A percentile compares a stretch with the other conserved stretches of the same genome.
These are phyloP conservation scores for Pseudopipra pipra DNA, from an alignment of 2,113 vertebrate genomes.

Conservation along the genomic window DNA sequence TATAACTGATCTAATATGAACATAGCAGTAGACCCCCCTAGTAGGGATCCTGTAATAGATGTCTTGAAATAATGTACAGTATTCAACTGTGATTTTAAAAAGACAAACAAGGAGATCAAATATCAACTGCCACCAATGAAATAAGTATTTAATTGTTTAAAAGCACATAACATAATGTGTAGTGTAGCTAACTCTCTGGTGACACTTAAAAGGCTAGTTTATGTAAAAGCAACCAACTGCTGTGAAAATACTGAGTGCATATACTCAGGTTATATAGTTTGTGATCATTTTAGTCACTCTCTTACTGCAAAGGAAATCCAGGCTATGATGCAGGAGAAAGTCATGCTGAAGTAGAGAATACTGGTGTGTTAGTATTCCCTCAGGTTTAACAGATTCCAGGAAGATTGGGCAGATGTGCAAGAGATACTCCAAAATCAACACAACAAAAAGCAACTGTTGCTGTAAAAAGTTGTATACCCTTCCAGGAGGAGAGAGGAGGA, in stretches of 20 bases:
- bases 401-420: conserved; percentile 1
- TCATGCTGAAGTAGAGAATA: not conserved
- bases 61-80: not conserved
- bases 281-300: not conserved
- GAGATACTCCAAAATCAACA: not conserved
- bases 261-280: not conserved
- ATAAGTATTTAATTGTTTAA: not conserved
- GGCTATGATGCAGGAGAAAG: conserved; percentile 7
- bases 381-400: not conserved
- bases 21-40: not conserved
- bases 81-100: not conserved
- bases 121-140: not conserved
- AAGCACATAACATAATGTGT: not conserved
- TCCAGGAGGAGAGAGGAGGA: not conserved
- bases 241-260: not conserved
- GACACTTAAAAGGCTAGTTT: not conserved
- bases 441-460: not conserved
- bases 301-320: not conserved
- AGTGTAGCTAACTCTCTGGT: not conserved
- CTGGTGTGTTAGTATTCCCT: not conserved
- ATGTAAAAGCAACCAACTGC: not conserved
- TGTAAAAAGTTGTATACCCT: not conserved
- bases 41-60: not conserved
- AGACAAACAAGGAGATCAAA: not conserved
- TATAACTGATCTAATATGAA: not conserved